Evolutionary conservation across 2,113 vertebrate genomes (phyloP), one percentile per base, ranked within the genome.

Genomic region (Aptenodytes patagonicus): DNA sequence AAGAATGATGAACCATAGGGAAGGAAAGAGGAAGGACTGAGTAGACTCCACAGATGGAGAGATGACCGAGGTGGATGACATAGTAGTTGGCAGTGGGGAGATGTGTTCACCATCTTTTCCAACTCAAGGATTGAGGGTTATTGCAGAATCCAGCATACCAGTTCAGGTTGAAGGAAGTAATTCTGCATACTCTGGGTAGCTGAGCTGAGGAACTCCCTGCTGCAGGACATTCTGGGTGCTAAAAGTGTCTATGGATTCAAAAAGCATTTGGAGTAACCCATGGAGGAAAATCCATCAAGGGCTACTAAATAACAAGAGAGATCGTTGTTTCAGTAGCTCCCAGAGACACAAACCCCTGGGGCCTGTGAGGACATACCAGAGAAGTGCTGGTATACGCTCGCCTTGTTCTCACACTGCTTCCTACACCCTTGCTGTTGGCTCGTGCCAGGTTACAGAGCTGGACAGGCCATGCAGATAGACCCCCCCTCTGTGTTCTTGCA

Each of bases 361-460:
- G 29, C 36, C 54, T 3, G 24, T 1, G 26, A 55, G 65, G 71
- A 62, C 47, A 3, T 2, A 6, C 5, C 7, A 6, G 62, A 12
- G 44, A 4, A 24, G 77, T 12, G 44, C 31, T 28, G 68, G 31
- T 9, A 3, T 1, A 4, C 1, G 0, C 10, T 6, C 9, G 61
- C 42, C 51, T 12, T 34, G 28, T 34, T 51, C 61, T 55, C n/a
- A 17, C 19, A 0, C 36, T 6, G 52, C 58, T 52, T n/a, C 40
- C 47, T 24, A 10, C 54, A 11, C 31, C 6, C 22, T 4, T 5
- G 54, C 80, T 8, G 34, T 2, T 17, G 38, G 44, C 66, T 12
- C n/a, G 16, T 31, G 55, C 61, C 57, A 8, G 58, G 28, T 5
- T 7, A 7, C 6, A 4, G 70, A 44, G 28, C 5, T 13, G 55